Evolutionary conservation across 2,797 vertebrate genomes (phyloP).

Genomic region (Micropoecilia bifurca): DNA sequence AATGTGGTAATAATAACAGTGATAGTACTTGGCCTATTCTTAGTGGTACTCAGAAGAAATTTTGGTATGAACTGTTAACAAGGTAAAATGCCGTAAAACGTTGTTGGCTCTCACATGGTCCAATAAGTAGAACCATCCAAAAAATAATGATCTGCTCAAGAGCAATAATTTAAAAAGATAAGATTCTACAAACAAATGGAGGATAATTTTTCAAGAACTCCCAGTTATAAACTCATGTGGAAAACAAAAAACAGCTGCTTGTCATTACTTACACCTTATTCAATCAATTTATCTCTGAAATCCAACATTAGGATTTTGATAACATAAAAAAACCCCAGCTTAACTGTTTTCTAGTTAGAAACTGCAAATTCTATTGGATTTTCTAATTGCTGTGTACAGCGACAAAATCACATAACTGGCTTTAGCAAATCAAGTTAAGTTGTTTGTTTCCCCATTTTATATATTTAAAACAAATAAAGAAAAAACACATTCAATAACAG

Average conservation of each 20-base stretch:
- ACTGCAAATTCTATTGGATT: background rate
- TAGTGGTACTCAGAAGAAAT: background rate
- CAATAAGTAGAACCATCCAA: background rate
- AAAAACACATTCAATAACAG: background rate
- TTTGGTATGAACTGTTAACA: background rate
- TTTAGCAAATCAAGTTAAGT: background rate
- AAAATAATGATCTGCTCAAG: background rate
- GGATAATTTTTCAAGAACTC: background rate
- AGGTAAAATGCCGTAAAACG: background rate
- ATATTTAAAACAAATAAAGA: background rate
- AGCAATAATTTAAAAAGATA: background rate
- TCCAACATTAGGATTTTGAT: background rate
- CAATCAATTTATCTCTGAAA: background rate
- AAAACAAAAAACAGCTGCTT: background rate
- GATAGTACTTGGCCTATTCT: background rate
- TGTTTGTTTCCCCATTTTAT: background rate
- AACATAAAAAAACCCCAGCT: background rate
- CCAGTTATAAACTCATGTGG: background rate
- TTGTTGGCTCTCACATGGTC: background rate
- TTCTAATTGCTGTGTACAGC: background rate
- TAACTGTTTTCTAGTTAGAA: background rate
- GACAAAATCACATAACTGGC: background rate
- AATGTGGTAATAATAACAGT: background rate
- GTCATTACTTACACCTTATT: background rate
- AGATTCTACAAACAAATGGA: background rate